Base-by-base conservation (phyloP, 2,888 invertebrate species). In the Parnassius orleans region DNA sequence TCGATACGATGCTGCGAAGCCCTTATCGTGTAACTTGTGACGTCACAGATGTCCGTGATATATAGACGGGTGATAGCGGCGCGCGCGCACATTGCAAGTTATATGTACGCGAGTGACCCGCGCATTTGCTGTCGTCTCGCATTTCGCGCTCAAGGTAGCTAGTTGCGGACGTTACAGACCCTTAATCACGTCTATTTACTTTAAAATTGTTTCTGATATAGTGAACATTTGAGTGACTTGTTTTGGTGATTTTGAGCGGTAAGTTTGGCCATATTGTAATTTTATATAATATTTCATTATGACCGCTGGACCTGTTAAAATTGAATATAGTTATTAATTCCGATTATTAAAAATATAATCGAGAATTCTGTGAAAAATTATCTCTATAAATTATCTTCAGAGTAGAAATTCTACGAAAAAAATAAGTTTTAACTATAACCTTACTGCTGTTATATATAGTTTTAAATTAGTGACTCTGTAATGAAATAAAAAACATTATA, bases 11-110 rank as follows among this genome's bases (percentile, higher is more conserved):
- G 79, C 72, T 80, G 65, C 66, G 69, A 62, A 69, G 67, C 65
- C 66, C 69, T 74, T 75, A 75, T 74, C 75, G 67, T 66, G 61
- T 61, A 46, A 42, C 58, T 41, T 9, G 74, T 89, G 90, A 90
- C 90, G 90, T 89, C 84, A 82, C 72, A 66, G 64, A 62, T 66
- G 70, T 68, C 68, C 65, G 75, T 74, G 81, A 86, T 90, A 90
- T 86, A 90, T 90, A 90, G 65, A 57, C 82, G 68, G 70, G 73
- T 61, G 79, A 65, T 70, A 65, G 68, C 70, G 72, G 79, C 85
- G 86, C 90, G 89, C 88, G 90, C 86, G 87, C 77, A 78, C 83
- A 86, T 83, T 86, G 80, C 75, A 68, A 79, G 81, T 84, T 73
- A 2, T 19, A 69, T 59, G 33, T 33, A 64, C 70, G 73, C 77